Percentiles rank a stretch among this genome's conserved stretches.
Conservation (phyloP, 2,113 vertebrate species). For the Mirza zaza region DNA sequence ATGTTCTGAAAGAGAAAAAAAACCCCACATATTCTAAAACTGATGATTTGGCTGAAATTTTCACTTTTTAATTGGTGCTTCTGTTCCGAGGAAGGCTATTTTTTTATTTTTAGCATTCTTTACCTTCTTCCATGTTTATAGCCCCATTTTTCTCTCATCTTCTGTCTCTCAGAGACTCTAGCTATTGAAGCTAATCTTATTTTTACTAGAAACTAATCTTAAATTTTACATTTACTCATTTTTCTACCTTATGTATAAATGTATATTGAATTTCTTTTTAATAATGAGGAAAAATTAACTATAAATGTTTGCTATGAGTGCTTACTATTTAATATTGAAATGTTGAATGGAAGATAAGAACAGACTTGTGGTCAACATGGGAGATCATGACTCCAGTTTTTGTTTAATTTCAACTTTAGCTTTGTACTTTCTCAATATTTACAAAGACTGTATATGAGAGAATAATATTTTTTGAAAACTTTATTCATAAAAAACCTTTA, state of each 20-base stretch:
- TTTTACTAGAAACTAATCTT: background rate
- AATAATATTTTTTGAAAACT: background rate
- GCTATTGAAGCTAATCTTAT: background rate
- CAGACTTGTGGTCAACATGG: background rate
- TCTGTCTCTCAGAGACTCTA: conserved; percentile 32
- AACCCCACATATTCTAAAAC: conserved; percentile 34
- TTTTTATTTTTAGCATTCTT: conserved; percentile 24
- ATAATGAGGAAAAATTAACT: conserved; percentile 15
- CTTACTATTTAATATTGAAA: background rate
- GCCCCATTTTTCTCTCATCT: conserved; percentile 37
- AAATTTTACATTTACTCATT: background rate
- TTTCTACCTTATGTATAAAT: conserved; percentile 5
- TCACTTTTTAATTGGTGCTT: conserved; percentile 75
- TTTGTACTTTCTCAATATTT: background rate
- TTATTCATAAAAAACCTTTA: background rate
- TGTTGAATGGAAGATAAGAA: background rate
- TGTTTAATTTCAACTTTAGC: conserved; percentile 13
- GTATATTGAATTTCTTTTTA: background rate
- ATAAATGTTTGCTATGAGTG: background rate
- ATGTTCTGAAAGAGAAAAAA: conserved; percentile 19
- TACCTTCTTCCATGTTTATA: conserved; percentile 59
- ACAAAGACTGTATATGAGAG: background rate
- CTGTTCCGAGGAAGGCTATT: conserved; percentile 57
- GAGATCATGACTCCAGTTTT: background rate
- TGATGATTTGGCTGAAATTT: conserved; percentile 74